Base-by-base conservation (phyloP, 1,140 invertebrate species). In the Trichomalopsis sarcophagae region DNA sequence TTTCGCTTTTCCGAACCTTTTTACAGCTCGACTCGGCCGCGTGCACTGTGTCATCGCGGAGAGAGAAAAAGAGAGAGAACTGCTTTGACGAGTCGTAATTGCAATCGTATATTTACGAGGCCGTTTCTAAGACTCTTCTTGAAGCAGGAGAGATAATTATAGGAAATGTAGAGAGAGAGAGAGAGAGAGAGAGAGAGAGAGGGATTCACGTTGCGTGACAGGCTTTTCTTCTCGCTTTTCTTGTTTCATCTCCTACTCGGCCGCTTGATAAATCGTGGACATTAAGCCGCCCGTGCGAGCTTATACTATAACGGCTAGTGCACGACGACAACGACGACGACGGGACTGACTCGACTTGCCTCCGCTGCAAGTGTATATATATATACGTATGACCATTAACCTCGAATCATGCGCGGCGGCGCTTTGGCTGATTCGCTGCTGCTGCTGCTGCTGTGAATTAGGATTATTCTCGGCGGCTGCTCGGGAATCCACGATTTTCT, bases 261-360 rank as follows among this genome's bases (percentile, higher is more conserved):
- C 84, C 82, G 84, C 84, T 89, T 91, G 90, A 90, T 89, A 86
- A 90, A 91, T 91, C 87, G 88, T 79, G 87, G 87, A 88, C 89
- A 90, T 90, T 90, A 90, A 90, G 88, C 47, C 81, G 14, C 40
- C 62, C 82, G 76, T 69, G 76, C 14, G 10, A 17, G 5, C 13
- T 73, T 73, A 40, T 71, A 81, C 27, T 71, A 11, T 14, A 50
- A 77, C 21, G 3, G 68, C 68, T 47, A 17, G 11, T 13, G 27
- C 23, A 44, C 21, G 10, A 10, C 47, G 6, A 11, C n/a, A n/a
- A 71, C 0, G 27, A 50, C 21, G 36, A 71, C 2, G 27, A 50
- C 2, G 40, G 27, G 17, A 73, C 68, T 71, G 68, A 33, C 68
- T 71, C 10, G n/a, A 33, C 9, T 71, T 30, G 68, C 40, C 40